phyloP scores from a whole-genome alignment of 2,797 vertebrate species.

The Chelmon rostratus region DNA sequence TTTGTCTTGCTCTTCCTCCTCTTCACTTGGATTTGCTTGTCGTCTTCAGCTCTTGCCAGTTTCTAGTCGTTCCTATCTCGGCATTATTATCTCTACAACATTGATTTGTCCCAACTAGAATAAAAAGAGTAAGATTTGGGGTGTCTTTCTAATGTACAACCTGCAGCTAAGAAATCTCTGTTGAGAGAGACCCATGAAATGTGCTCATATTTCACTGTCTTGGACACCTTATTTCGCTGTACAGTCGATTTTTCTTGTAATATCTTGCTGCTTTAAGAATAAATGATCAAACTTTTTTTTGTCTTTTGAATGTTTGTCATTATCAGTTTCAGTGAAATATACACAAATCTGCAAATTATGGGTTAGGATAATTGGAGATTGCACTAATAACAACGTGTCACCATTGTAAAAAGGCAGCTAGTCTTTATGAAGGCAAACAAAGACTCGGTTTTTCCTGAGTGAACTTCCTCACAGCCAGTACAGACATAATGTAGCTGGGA shows the following conservation, averaged over 20 bases:
- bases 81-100: slow-evolving; percentile 49
- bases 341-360: background rate
- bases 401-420: background rate
- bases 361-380: background rate
- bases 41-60: slow-evolving; percentile 58
- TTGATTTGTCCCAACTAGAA: slow-evolving; percentile 45
- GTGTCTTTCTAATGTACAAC: slow-evolving; percentile 49
- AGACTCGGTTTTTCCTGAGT: background rate
- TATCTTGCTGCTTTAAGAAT: slow-evolving; percentile 81
- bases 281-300: slow-evolving; percentile 75
- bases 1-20: slow-evolving; percentile 67
- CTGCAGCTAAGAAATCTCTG: slow-evolving; percentile 55
- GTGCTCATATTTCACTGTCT: slow-evolving; percentile 55
- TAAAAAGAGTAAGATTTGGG: slow-evolving; percentile 23
- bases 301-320: slow-evolving; percentile 16
- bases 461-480: slow-evolving; percentile 11
- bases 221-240: slow-evolving; percentile 60
- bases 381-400: background rate
- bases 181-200: slow-evolving; percentile 49
- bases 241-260: slow-evolving; percentile 76
- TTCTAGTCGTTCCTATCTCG: slow-evolving; percentile 39
- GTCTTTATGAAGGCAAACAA: background rate
- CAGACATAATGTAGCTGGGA: background rate
- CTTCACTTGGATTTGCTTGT: slow-evolving; percentile 52
- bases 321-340: background rate